Evolutionary conservation across 2,113 vertebrate species (phyloP).

Genomic region (Blennius ocellaris): DNA sequence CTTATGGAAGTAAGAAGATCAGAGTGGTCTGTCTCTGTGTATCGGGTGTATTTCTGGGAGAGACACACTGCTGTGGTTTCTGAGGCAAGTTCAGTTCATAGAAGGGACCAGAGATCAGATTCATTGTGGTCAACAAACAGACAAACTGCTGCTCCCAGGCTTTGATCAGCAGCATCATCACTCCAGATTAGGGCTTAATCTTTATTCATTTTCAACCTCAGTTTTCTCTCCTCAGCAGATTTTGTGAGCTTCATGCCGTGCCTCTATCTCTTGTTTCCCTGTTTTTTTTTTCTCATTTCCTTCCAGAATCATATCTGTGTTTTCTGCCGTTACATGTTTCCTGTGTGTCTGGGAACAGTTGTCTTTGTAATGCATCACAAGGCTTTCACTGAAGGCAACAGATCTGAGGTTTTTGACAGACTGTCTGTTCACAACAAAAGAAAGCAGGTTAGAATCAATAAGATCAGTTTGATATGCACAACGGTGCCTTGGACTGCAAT

Average conservation of each 20-base stretch:
- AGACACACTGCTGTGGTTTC: slow-evolving; percentile 19
- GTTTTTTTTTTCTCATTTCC: slow-evolving; percentile 24
- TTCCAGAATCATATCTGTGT: slow-evolving; percentile 21
- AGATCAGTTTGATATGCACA: slow-evolving; percentile 64
- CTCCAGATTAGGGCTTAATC: slow-evolving; percentile 18
- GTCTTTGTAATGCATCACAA: slow-evolving; percentile 47
- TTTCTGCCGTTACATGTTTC: slow-evolving; percentile 17
- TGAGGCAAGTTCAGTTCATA: slow-evolving; percentile 34
- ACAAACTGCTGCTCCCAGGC: background rate
- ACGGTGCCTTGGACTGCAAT: slow-evolving; percentile 51
- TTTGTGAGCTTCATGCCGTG: background rate
- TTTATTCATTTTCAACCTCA: slow-evolving; percentile 17
- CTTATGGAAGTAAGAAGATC: slow-evolving; percentile 74
- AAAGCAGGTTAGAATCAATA: slow-evolving; percentile 67
- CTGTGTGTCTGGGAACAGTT: slow-evolving; percentile 29
- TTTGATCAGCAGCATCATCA: slow-evolving; percentile 50
- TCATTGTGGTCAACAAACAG: slow-evolving; percentile 16
- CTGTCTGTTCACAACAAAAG: slow-evolving; percentile 16
- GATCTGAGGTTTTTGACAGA: slow-evolving; percentile 44
- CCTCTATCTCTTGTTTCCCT: slow-evolving; percentile 4
- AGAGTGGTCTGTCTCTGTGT: slow-evolving; percentile 48
- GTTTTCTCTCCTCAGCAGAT: slow-evolving; percentile 2
- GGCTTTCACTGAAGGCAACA: slow-evolving; percentile 24
- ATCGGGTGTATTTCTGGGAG: slow-evolving; percentile 43
- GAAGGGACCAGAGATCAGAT: slow-evolving; percentile 17